Conservation (phyloP, 53 echinoderm and acorn worm genomes). For the Paracentrotus lividus region DNA sequence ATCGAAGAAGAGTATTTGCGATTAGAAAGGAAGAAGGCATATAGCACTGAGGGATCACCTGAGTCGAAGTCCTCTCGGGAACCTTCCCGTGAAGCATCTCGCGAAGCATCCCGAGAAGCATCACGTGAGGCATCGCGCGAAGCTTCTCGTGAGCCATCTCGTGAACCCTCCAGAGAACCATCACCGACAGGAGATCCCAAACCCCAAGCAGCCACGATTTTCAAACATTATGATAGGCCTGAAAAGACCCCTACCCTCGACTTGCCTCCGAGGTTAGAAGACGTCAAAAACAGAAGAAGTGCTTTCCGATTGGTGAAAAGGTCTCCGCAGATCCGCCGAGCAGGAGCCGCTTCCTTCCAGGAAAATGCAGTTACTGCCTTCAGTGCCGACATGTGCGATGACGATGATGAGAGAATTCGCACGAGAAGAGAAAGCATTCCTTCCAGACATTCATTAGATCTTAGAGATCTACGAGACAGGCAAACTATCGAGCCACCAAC, state of each 20-base stretch:
- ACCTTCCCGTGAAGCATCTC: slow-evolving; percentile 36
- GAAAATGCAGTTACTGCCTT: slow-evolving; percentile 62
- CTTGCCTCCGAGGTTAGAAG: slow-evolving; percentile 83
- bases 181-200: slow-evolving; percentile 64
- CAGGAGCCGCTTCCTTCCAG: slow-evolving; percentile 72
- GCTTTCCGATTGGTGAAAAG: slow-evolving; percentile 94
- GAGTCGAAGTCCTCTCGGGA: slow-evolving; percentile 56
- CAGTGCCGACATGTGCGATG: slow-evolving; percentile 60
- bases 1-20: slow-evolving; percentile 95
- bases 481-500: slow-evolving; percentile 77
- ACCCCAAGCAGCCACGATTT: slow-evolving; percentile 37
- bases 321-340: slow-evolving; percentile 81
- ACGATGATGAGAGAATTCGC: slow-evolving; percentile 40
- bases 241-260: slow-evolving; percentile 66
- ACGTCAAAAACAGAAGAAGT: slow-evolving; percentile 89
- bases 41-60: slow-evolving; percentile 79
- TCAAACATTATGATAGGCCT: slow-evolving; percentile 69
- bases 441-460: slow-evolving; percentile 62
- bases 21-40: slow-evolving; percentile 78
- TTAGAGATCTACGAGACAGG: slow-evolving; percentile 69
- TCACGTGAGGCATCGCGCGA: slow-evolving; percentile 54
- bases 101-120: not conserved
- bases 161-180: slow-evolving; percentile 62
- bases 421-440: slow-evolving; percentile 61
- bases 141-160: slow-evolving; percentile 57